phyloP scores from a whole-genome alignment of 2,888 invertebrate genomes.

The Sclerodermus sp. region DNA sequence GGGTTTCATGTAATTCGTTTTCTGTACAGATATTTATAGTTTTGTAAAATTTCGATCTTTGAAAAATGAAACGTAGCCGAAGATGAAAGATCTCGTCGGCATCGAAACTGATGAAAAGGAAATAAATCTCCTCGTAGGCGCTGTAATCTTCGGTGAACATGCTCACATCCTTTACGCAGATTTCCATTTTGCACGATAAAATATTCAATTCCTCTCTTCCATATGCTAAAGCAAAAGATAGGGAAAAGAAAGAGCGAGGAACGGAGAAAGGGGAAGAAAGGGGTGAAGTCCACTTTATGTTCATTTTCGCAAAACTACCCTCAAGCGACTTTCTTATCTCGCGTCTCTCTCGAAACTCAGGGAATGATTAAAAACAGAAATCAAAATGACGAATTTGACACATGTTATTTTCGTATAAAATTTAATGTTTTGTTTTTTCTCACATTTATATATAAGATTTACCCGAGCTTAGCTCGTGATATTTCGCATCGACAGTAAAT shows the following conservation, averaged over 20 bases:
- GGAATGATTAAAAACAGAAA: slow-evolving; percentile 42
- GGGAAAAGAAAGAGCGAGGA: neutral
- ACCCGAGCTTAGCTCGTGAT: neutral
- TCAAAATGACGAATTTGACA: slow-evolving; percentile 31
- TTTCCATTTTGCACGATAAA: neutral
- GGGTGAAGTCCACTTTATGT: neutral
- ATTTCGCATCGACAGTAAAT: neutral
- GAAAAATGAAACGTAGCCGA: too few species aligned
- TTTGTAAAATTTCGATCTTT: too few species aligned
- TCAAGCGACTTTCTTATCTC: slow-evolving; percentile 21
- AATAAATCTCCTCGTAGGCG: neutral
- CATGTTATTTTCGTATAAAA: neutral
- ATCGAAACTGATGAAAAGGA: slow-evolving; percentile 6
- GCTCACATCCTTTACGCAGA: neutral
- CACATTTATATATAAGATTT: too few species aligned
- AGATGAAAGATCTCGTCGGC: neutral
- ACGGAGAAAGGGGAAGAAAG: neutral
- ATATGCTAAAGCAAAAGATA: too few species aligned
- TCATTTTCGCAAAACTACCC: slow-evolving; percentile 23
- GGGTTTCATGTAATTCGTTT: too few species aligned
- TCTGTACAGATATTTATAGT: too few species aligned
- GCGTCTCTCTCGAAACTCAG: slow-evolving; percentile 1
- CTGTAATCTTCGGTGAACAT: slow-evolving; percentile 6
- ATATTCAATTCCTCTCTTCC: neutral
- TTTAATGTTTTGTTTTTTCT: neutral